phyloP scores from a whole-genome alignment of 2,888 invertebrate genomes.

The Sepioteuthis lessoniana region DNA sequence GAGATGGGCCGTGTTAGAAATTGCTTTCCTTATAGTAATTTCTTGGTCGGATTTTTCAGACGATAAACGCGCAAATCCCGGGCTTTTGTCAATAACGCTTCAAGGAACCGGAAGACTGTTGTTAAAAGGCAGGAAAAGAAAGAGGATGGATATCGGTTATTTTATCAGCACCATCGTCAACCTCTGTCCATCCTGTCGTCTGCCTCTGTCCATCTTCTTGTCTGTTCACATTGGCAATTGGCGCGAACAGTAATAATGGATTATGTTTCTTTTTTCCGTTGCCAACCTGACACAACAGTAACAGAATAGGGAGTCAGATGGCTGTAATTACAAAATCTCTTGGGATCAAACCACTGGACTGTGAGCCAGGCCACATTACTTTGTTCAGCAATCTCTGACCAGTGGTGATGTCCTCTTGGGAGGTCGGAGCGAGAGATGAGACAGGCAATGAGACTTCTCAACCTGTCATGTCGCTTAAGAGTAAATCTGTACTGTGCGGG shows the following conservation, averaged over 20 bases:
- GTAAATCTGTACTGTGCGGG: not conserved
- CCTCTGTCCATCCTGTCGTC: not conserved
- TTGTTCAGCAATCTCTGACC: constrained; percentile 16
- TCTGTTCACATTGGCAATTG: not conserved
- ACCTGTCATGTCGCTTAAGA: constrained; percentile 33
- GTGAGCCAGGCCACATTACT: constrained; percentile 15
- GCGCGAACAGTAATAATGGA: constrained; percentile 19
- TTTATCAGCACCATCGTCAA: not conserved
- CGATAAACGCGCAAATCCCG: not conserved
- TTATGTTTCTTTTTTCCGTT: constrained; percentile 33
- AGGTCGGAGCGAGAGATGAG: not conserved
- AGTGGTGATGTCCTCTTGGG: not conserved
- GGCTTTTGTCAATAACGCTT: constrained; percentile 20
- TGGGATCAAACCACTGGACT: constrained; percentile 33
- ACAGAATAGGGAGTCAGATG: constrained; percentile 5
- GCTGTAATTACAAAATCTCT: not conserved
- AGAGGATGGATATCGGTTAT: not conserved
- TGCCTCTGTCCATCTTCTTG: not conserved
- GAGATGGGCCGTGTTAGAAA: not conserved
- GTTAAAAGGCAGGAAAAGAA: not conserved
- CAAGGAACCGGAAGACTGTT: constrained; percentile 1
- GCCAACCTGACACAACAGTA: not conserved
- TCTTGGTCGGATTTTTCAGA: constrained; percentile 2
- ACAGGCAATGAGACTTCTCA: not conserved
- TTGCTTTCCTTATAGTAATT: constrained; percentile 3